Percentiles rank a stretch among this genome's conserved stretches.
Evolutionary conservation across 2,797 vertebrate species (phyloP).

Genomic region (Otus scops): DNA sequence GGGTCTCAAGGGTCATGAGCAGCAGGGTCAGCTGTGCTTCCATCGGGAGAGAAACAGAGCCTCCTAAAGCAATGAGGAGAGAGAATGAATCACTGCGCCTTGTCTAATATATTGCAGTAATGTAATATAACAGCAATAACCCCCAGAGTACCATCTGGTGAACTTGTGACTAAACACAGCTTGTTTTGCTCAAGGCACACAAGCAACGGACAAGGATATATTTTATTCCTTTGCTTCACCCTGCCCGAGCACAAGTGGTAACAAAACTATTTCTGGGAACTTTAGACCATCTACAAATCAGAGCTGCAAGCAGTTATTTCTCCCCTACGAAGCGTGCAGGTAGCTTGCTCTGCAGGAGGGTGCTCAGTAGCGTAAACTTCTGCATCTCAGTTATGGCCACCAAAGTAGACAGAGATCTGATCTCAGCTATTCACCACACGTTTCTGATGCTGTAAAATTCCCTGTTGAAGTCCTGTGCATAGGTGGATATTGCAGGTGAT

Average conservation of each 20-base stretch:
- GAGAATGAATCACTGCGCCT: constrained; percentile 35
- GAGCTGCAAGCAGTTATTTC: background rate
- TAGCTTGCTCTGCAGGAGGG: background rate
- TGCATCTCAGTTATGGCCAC: background rate
- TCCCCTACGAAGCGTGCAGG: background rate
- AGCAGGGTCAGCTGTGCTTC: constrained; percentile 21
- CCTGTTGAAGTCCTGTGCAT: background rate
- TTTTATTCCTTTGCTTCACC: constrained; percentile 16
- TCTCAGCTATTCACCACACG: background rate
- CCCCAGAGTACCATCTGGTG: constrained; percentile 64
- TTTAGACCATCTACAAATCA: background rate
- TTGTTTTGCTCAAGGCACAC: constrained; percentile 49
- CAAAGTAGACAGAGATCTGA: background rate
- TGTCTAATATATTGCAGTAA: constrained; percentile 54
- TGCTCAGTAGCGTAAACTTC: background rate
- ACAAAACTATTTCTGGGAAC: constrained; percentile 14
- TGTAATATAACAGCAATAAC: constrained; percentile 59
- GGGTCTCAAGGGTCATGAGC: background rate
- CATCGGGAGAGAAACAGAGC: background rate
- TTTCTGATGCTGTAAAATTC: background rate
- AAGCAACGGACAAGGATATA: background rate
- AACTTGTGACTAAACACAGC: constrained; percentile 61
- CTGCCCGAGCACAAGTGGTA: background rate
- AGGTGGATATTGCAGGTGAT: background rate
- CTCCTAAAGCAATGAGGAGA: constrained; percentile 20